A percentile compares a stretch with the other conserved stretches of the same genome.
These are phyloP conservation scores for Podarcis siculus DNA, from an alignment of 2,797 vertebrate genomes.

Conservation along the genomic window DNA sequence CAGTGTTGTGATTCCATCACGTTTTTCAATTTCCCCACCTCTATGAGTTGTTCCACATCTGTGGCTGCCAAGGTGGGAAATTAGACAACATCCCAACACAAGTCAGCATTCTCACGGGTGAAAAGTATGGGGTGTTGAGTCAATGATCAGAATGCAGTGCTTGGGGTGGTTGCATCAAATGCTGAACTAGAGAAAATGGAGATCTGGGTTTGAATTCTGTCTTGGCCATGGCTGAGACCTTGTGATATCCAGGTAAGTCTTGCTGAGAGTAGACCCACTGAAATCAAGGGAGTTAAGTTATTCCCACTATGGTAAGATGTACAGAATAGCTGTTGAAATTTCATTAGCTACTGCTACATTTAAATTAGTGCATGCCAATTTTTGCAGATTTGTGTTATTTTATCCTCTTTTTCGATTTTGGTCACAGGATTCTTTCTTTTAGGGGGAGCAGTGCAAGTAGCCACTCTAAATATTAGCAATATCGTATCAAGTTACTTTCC, in stretches of 20 bases:
- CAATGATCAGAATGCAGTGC: neutral
- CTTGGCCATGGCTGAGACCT: neutral
- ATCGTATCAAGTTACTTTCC: neutral
- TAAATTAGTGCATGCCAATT: too few species aligned
- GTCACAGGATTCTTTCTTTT: too few species aligned
- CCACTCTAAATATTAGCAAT: neutral
- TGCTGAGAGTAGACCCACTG: neutral
- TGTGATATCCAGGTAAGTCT: too few species aligned
- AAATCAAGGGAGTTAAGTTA: neutral
- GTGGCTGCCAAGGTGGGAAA: neutral
- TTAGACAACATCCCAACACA: neutral
- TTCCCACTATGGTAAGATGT: too few species aligned
- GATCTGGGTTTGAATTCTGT: neutral
- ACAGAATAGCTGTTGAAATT: too few species aligned
- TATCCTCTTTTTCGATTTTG: too few species aligned
- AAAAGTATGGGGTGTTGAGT: neutral
- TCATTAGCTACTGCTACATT: too few species aligned
- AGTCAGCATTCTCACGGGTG: neutral
- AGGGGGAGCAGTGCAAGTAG: too few species aligned
- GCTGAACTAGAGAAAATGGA: neutral
- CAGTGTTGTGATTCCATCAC: neutral
- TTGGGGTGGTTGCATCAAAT: neutral
- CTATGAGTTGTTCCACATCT: neutral
- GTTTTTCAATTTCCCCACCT: neutral
- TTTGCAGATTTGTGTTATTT: too few species aligned